A percentile compares a stretch with the other conserved stretches of the same genome.
Conservation (phyloP, 2,888 invertebrate genomes). For the Agapostemon virescens region DNA sequence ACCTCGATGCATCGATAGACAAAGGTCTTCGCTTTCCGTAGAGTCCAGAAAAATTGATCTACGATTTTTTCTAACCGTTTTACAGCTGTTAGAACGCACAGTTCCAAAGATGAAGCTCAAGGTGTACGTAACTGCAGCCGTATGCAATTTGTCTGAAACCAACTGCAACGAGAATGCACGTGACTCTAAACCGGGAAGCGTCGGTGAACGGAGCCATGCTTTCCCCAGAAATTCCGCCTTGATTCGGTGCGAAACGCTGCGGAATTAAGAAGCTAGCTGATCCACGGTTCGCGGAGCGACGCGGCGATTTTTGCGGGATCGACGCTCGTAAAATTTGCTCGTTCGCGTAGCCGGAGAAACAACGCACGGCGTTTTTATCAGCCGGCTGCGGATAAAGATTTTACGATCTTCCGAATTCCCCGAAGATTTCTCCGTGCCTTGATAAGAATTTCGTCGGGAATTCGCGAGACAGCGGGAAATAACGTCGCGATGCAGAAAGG, state of each 20-base stretch:
- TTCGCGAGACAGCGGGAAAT: neutral
- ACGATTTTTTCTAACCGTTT: no score
- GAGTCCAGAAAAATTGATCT: no score
- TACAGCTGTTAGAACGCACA: no score
- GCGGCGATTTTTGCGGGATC: neutral
- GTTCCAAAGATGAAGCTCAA: no score
- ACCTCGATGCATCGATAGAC: no score
- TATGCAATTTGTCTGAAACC: no score
- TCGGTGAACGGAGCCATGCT: neutral
- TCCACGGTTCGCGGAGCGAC: neutral
- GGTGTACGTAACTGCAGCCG: no score
- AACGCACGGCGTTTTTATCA: neutral
- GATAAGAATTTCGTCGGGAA: conserved; percentile 8
- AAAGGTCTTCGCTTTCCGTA: no score
- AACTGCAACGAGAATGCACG: neutral
- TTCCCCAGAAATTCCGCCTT: neutral
- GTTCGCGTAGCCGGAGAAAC: neutral
- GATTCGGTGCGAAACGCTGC: neutral
- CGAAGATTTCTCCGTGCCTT: neutral
- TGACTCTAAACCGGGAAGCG: neutral
- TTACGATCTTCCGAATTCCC: conserved; percentile 36
- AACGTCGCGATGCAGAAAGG: conserved; percentile 42
- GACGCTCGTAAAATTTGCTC: neutral
- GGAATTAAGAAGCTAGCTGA: neutral
- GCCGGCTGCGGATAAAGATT: conserved; percentile 20